phyloP scores from a whole-genome alignment of 1,140 invertebrate species.

The Trachymyrmex cornetzi region DNA sequence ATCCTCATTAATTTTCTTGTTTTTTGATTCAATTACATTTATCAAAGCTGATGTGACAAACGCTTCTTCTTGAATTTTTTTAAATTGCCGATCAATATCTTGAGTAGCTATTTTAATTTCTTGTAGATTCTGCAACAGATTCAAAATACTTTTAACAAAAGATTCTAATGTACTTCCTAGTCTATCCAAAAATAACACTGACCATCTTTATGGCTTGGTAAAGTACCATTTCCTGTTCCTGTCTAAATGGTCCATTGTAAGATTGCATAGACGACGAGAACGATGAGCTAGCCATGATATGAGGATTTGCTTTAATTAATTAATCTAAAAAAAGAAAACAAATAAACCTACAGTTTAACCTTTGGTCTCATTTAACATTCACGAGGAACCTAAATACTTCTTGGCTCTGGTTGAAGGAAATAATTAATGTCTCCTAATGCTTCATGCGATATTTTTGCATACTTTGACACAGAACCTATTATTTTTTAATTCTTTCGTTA shows the following conservation, averaged over 20 bases:
- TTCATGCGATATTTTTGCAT: too few relatives aligned
- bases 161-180: background rate
- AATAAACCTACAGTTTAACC: background rate
- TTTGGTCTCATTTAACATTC: background rate
- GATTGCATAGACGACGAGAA: conserved; percentile 23
- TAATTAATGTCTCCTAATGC: too few relatives aligned
- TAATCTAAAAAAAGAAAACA: background rate
- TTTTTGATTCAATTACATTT: conserved; percentile 9
- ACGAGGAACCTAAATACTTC: too few relatives aligned
- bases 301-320: background rate
- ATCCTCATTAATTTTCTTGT: background rate
- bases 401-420: too few relatives aligned
- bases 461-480: too few relatives aligned
- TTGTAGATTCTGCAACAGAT: conserved; percentile 48
- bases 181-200: background rate
- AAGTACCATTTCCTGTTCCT: conserved; percentile 35
- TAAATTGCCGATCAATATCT: conserved; percentile 19
- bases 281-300: conserved; percentile 1
- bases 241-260: background rate
- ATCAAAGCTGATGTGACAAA: background rate
- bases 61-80: background rate
- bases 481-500: too few relatives aligned
- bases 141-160: background rate
- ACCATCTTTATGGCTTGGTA: conserved; percentile 27
- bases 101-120: conserved; percentile 13